Conservation (phyloP, 1,140 invertebrate species). For the Zophobas morio region DNA sequence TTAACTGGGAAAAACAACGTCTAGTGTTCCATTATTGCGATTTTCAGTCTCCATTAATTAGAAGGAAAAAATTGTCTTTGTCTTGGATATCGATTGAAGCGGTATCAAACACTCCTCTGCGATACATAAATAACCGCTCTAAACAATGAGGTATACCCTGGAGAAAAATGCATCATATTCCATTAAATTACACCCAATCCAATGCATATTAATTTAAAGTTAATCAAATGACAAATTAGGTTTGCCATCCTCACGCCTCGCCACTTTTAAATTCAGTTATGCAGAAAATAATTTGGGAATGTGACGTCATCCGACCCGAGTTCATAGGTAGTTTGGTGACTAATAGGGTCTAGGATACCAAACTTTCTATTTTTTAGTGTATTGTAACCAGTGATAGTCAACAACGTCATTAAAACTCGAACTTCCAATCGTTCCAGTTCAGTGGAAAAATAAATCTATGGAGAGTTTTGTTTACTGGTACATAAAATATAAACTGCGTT, state of each 20-base stretch:
- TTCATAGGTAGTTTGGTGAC: not conserved
- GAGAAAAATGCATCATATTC: slow-evolving; percentile 42
- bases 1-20: slow-evolving; percentile 37
- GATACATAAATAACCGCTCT: slow-evolving; percentile 33
- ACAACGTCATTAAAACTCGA: slow-evolving; percentile 42
- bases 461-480: slow-evolving; percentile 29
- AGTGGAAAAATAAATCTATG: slow-evolving; percentile 48
- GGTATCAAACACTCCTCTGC: slow-evolving; percentile 25
- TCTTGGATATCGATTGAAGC: slow-evolving; percentile 27
- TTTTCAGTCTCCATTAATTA: slow-evolving; percentile 37
- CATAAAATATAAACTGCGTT: slow-evolving; percentile 52
- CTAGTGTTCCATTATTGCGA: slow-evolving; percentile 43
- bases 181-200: slow-evolving; percentile 41
- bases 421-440: slow-evolving; percentile 21
- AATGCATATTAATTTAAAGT: slow-evolving; percentile 38
- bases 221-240: slow-evolving; percentile 41
- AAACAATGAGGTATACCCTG: slow-evolving; percentile 38
- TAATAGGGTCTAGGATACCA: not conserved
- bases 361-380: not conserved
- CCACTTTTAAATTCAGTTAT: slow-evolving; percentile 25
- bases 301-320: not conserved
- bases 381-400: slow-evolving; percentile 21
- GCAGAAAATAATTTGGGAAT: not conserved
- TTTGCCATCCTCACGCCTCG: slow-evolving; percentile 8
- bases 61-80: slow-evolving; percentile 35